phyloP scores from a whole-genome alignment of 2,113 vertebrate species.

The Emydocephalus ijimae region DNA sequence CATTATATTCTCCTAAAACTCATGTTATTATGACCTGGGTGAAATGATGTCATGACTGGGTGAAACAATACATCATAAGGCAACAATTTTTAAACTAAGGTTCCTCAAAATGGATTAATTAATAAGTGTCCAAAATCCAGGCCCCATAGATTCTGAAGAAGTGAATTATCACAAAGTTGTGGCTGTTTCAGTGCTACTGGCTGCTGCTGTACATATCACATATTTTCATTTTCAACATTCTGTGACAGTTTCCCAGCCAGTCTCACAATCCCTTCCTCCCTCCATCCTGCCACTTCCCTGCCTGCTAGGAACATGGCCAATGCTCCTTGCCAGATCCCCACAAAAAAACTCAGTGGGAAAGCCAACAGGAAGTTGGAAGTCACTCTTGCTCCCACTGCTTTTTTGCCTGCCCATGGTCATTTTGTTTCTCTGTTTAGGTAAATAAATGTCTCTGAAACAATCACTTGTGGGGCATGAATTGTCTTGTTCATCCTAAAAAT shows the following conservation, averaged over 20 bases:
- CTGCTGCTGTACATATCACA: no score
- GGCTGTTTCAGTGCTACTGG: background rate
- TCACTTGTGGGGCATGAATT: background rate
- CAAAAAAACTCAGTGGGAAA: background rate
- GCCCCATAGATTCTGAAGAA: background rate
- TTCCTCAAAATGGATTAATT: background rate
- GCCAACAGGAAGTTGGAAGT: background rate
- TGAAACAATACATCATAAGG: background rate
- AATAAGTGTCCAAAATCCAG: background rate
- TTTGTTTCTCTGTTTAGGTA: background rate
- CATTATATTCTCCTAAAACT: background rate
- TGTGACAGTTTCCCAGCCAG: background rate
- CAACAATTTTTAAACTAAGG: background rate
- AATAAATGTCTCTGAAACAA: background rate
- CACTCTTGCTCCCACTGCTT: background rate
- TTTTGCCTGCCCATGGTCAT: background rate
- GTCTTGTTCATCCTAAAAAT: background rate
- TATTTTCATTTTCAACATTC: background rate
- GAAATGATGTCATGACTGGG: no score
- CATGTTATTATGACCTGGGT: background rate
- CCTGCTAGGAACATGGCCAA: background rate
- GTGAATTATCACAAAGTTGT: background rate
- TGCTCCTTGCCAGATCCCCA: background rate
- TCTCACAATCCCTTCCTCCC: background rate
- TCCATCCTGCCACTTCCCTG: background rate